These are phyloP conservation scores for Corapipo altera DNA, from an alignment of 2,113 vertebrate genomes.

Conservation along the genomic window DNA sequence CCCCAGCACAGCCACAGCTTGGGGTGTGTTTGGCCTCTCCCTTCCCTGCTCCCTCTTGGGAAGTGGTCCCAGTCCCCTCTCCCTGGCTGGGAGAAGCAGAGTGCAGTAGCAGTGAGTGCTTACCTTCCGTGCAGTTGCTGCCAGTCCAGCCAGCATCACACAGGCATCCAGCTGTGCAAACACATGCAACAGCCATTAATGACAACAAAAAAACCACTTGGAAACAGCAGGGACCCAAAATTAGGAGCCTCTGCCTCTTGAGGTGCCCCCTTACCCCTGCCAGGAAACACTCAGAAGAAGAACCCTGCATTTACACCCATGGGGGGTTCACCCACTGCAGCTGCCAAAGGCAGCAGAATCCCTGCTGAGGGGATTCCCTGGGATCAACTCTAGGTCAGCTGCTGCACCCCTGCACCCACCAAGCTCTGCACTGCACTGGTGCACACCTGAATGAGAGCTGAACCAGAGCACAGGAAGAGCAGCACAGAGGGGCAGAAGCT, in stretches of 20 bases:
- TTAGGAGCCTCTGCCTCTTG: neutral
- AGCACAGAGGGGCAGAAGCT: neutral
- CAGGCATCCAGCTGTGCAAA: constrained; percentile 82
- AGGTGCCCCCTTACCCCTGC: neutral
- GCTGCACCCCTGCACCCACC: neutral
- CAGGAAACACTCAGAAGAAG: neutral
- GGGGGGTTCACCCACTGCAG: neutral
- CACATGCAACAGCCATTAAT: neutral
- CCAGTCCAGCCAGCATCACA: constrained; percentile 91
- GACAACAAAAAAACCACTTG: neutral
- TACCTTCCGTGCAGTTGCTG: constrained; percentile 87
- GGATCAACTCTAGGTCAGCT: neutral
- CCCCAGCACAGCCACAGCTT: neutral
- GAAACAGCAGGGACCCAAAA: neutral
- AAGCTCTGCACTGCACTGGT: neutral
- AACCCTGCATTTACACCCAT: neutral
- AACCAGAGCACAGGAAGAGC: neutral
- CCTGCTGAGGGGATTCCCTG: neutral
- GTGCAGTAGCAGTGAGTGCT: neutral
- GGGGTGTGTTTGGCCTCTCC: neutral
- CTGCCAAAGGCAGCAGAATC: neutral
- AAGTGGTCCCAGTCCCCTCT: neutral
- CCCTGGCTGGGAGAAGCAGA: neutral
- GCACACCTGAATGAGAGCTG: accelerated
- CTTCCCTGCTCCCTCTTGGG: neutral